Conservation (phyloP, 2,113 vertebrate genomes). For the Pedetes capensis region DNA sequence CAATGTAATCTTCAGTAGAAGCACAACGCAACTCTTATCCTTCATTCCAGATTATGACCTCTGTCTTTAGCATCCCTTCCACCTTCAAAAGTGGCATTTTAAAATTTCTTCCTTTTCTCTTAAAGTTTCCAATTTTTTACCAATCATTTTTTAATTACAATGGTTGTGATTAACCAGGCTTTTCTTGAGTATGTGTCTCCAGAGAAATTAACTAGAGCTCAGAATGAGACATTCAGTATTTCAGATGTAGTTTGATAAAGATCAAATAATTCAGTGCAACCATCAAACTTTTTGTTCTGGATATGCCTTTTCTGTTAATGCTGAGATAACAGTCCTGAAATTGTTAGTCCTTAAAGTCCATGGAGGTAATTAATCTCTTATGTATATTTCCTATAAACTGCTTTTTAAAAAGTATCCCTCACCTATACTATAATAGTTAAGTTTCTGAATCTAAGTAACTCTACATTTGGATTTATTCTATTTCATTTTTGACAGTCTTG, state of each 20-base stretch:
- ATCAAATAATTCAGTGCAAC: neutral
- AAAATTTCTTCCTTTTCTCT: neutral
- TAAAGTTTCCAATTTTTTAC: neutral
- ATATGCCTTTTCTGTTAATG: neutral
- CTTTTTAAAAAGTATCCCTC: neutral
- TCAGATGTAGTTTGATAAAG: neutral
- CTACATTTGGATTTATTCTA: neutral
- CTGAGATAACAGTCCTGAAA: neutral
- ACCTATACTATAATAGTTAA: neutral
- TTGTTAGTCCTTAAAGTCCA: neutral
- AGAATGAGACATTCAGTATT: neutral
- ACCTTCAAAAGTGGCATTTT: neutral
- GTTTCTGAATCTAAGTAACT: conserved; percentile 31
- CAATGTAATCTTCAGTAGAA: neutral
- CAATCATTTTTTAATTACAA: neutral
- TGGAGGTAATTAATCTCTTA: neutral
- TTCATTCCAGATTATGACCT: neutral
- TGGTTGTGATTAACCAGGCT: neutral
- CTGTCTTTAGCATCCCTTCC: neutral
- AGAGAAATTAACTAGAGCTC: neutral
- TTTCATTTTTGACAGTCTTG: conserved; percentile 51
- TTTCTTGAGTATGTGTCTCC: neutral
- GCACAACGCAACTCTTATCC: neutral
- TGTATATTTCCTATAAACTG: neutral
- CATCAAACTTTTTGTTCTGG: neutral